Percentiles rank a stretch among this genome's conserved stretches.
Conservation (phyloP, 2,797 vertebrate species). For the Smutsia temminckii region DNA sequence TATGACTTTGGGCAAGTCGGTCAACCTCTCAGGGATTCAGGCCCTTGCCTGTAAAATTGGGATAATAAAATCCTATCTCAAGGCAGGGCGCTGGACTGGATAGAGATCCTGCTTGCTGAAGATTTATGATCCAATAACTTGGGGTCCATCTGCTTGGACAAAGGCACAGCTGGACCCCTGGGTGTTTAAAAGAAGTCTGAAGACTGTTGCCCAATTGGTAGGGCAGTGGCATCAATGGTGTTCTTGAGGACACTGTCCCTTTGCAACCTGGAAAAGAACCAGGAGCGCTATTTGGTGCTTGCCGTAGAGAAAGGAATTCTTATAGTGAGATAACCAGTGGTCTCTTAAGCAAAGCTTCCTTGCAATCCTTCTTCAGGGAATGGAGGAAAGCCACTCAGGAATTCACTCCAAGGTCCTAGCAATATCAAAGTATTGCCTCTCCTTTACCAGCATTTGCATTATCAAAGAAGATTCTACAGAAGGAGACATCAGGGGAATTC, state of each 20-base stretch:
- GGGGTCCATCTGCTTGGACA: not conserved
- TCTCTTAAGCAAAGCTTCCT: not conserved
- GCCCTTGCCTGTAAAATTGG: constrained; percentile 24
- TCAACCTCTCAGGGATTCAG: constrained; percentile 12
- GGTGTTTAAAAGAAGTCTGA: not conserved
- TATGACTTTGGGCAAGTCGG: constrained; percentile 42
- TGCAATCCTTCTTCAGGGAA: not conserved
- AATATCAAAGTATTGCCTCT: not conserved
- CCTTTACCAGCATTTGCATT: not conserved
- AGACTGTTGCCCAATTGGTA: not conserved
- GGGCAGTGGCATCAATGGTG: not conserved
- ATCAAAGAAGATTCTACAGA: not conserved
- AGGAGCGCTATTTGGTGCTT: not conserved
- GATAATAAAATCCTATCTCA: constrained; percentile 41
- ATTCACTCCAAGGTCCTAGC: not conserved
- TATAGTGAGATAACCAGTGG: not conserved
- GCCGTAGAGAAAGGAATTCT: not conserved
- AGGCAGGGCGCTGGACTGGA: not conserved
- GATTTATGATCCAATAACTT: not conserved
- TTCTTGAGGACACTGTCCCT: not conserved
- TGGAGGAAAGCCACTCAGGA: not conserved
- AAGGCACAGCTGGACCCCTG: not conserved
- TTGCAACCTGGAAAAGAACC: not conserved
- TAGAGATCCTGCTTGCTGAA: not conserved
- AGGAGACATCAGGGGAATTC: not conserved